Base-by-base conservation (phyloP, 2,797 vertebrate genomes). In the Peromyscus attwateri region DNA sequence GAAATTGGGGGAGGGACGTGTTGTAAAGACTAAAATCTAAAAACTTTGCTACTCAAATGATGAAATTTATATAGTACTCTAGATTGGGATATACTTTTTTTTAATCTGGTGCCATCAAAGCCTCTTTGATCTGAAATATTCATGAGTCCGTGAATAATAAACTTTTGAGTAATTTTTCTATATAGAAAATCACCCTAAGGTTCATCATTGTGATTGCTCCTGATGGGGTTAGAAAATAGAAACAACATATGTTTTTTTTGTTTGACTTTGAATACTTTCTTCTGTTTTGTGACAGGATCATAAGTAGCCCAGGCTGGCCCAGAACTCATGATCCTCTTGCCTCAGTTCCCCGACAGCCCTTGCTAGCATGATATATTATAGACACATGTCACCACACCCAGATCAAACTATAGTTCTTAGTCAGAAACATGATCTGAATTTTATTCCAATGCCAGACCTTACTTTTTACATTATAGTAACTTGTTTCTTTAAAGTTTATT, bases 11-110 rank as follows among this genome's bases (percentile, higher is more conserved):
- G 64, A 83, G 71, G 64, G 37, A 34, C 14, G 14, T 55, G 89
- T 90, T 68, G 17, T 96, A 98, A 97, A 97, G 82, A 94, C 87
- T 95, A 68, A 77, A 64, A 97, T 92, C 95, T 98, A 98, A 97
- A 97, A 98, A 97, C 92, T 80, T 95, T 97, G 77, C 19, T 97
- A 96, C 97, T 98, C 95, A 97, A 97, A 96, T 97, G 81, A 66
- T 89, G 75, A 96, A 85, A 89, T 81, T 89, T 91, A 70, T 95
- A 60, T 71, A 70, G 89, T 97, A 79, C 43, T 94, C 43, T 89
- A 77, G 70, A 82, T 79, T 92, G 43, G 77, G 84, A 49, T 94
- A 43, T 95, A 82, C 76, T 52, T 96, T 93, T 94, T 64, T 97
- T 92, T 90, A 43, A 92, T 95, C 70, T 96, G 88, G 27, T 93